Percentiles rank a stretch among this genome's conserved stretches.
Conservation (phyloP, 2,113 vertebrate genomes). For the Columba janthina region DNA sequence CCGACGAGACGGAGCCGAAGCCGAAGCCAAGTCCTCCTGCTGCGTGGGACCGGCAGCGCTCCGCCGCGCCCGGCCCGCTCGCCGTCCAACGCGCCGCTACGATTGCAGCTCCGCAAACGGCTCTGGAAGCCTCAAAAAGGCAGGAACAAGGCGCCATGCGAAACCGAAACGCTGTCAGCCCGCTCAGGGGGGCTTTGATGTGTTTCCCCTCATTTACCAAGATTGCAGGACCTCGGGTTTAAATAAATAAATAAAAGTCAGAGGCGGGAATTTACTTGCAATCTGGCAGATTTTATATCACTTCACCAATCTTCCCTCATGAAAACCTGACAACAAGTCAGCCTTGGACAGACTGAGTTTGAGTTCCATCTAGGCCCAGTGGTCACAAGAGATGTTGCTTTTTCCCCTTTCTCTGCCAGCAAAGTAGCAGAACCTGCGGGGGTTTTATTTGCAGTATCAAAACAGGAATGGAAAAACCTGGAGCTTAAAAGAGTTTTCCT, state of each 20-base stretch:
- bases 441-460: background rate
- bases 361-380: background rate
- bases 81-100: fast-evolving
- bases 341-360: background rate
- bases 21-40: background rate
- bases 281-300: background rate
- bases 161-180: background rate
- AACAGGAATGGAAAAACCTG: conserved; percentile 9
- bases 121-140: background rate
- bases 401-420: background rate
- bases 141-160: background rate
- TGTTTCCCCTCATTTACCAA: background rate
- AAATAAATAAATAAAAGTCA: background rate
- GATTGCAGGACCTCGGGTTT: fast-evolving
- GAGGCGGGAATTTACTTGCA: background rate
- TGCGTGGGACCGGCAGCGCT: background rate
- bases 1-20: background rate
- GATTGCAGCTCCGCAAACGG: background rate
- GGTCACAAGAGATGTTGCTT: background rate
- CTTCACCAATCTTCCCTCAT: background rate
- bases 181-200: background rate
- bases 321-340: background rate
- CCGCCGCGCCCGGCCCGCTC: background rate
- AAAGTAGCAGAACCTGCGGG: background rate
- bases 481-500: conserved; percentile 11